Evolutionary conservation across 2,888 invertebrate species (phyloP).

Genomic region (Acronicta alni): DNA sequence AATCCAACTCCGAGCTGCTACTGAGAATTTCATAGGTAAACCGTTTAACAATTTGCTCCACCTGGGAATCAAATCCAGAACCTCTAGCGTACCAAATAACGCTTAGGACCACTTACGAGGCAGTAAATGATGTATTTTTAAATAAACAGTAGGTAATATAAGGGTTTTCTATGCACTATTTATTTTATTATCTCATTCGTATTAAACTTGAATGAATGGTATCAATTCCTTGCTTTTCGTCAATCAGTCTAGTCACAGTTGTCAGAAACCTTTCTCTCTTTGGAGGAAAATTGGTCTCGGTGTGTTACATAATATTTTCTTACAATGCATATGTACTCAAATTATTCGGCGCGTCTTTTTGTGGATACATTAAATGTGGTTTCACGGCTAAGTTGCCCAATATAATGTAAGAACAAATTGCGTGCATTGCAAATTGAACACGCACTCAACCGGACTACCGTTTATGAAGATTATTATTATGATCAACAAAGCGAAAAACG

Average conservation of each 20-base stretch:
- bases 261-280: conserved; percentile 13
- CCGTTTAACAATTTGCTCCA: too few species aligned
- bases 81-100: too few species aligned
- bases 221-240: conserved; percentile 28
- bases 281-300: conserved; percentile 23
- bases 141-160: too few species aligned
- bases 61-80: too few species aligned
- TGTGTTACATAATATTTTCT: conserved; percentile 4
- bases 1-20: too few species aligned
- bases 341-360: conserved; percentile 1
- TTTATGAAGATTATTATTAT: background rate
- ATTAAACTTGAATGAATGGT: conserved; percentile 13
- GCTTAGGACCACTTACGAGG: too few species aligned
- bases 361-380: background rate
- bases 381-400: background rate
- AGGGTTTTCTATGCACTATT: background rate
- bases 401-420: background rate
- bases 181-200: conserved; percentile 5
- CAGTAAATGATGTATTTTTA: too few species aligned
- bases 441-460: background rate
- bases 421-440: background rate
- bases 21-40: too few species aligned
- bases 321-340: background rate
- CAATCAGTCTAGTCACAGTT: conserved; percentile 23
- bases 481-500: background rate